A percentile compares a stretch with the other conserved stretches of the same genome.
These are phyloP conservation scores for Prunella fulvescens DNA, from an alignment of 2,113 vertebrate genomes.

Conservation along the genomic window DNA sequence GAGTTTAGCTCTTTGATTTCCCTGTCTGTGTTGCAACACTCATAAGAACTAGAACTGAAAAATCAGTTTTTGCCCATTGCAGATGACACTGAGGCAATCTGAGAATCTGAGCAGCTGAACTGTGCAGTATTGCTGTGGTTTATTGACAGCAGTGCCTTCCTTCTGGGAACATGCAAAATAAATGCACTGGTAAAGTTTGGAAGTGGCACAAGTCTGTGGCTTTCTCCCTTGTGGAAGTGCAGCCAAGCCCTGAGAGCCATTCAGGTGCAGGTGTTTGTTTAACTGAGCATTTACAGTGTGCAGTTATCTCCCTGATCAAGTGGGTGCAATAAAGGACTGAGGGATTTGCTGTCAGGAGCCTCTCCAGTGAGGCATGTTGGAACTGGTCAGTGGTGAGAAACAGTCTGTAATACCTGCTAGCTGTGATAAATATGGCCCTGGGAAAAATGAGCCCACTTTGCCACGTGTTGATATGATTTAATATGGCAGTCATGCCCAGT, in stretches of 20 bases:
- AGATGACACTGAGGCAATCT: neutral
- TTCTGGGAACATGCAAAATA: neutral
- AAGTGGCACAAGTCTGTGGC: too few species aligned
- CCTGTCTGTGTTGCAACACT: neutral
- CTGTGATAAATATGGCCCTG: neutral
- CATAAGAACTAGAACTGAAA: neutral
- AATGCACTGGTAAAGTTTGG: neutral
- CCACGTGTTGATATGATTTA: neutral
- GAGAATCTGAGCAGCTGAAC: neutral
- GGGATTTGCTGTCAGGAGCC: neutral
- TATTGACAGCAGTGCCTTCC: neutral
- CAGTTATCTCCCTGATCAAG: rapidly evolving
- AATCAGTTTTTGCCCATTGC: neutral
- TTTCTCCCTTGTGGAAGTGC: neutral
- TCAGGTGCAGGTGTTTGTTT: neutral
- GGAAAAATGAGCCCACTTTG: neutral
- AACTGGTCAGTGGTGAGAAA: neutral
- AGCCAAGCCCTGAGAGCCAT: neutral
- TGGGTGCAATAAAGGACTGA: neutral
- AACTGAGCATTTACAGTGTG: neutral
- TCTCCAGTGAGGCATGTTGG: neutral
- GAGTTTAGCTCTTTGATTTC: neutral
- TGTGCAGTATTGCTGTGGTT: neutral
- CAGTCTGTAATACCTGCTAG: neutral
- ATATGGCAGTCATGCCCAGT: neutral